Base-by-base conservation (phyloP, 2,113 vertebrate species). In the Engraulis encrasicolus region DNA sequence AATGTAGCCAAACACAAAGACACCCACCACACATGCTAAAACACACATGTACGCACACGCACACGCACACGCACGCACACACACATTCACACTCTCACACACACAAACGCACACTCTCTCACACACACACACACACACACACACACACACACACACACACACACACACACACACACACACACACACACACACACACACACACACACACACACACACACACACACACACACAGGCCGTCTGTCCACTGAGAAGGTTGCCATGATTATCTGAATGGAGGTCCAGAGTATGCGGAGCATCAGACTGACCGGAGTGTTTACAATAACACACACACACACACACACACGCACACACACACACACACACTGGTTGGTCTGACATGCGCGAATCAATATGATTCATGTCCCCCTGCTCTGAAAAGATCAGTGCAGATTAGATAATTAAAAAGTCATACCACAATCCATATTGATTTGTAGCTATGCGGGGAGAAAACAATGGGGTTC, bases 401-500 rank as follows among this genome's bases (percentile, higher is more conserved):
- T 31, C 14, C 58, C 11, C 23, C n/a, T 27, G 6, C n/a, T 9
- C 58, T 45, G 23, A 27, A 27, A 61, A 61, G 58, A 27, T 27
- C 12, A 14, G 6, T 27, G 58, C 58, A 2, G 7, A n/a, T 27
- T 9, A 66, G 58, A 66, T 66, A 66, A 66, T 66, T 66, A 31
- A 66, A 66, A 66, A 66, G 58, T 66, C 58, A 66, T 66, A 14
- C 58, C 11, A 66, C 58, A 66, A n/a, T 66, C n/a, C 58, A 66
- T 31, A 66, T 66, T 66, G 58, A 66, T 66, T 66, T 31, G 23
- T 31, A 27, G 11, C 6, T 11, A 58, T 19, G 58, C 6, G 27
- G 58, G 58, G 31, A 66, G 14, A 66, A n/a, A 66, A 66, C 7
- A 31, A 12, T n/a, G n/a, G n/a, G n/a, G n/a, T n/a, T n/a, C 1